Conservation (phyloP, 2,888 invertebrate species). For the Bellardia pandia region DNA sequence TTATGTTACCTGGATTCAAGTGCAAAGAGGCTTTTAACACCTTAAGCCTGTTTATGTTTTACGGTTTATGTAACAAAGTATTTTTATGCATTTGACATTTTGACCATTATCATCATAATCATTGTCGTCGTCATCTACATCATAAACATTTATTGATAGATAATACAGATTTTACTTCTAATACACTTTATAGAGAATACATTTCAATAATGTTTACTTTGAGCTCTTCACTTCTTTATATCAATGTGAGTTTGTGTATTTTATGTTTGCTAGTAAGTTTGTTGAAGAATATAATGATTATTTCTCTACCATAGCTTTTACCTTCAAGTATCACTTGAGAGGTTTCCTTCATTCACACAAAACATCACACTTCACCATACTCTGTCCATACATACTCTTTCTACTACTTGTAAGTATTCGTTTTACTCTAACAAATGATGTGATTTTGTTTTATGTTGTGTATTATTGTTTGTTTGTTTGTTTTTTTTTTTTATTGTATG, state of each 20-base stretch:
- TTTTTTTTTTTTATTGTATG: conserved; percentile 15
- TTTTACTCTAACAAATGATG: conserved; percentile 23
- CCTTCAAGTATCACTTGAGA: conserved; percentile 63
- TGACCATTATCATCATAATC: conserved; percentile 56
- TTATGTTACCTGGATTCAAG: conserved; percentile 49
- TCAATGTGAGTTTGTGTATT: conserved; percentile 6
- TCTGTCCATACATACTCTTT: background rate
- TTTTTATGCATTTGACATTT: conserved; percentile 64
- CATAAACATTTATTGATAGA: conserved; percentile 60
- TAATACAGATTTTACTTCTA: conserved; percentile 58
- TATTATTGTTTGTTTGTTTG: background rate
- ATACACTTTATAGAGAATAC: conserved; percentile 53
- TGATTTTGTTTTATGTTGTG: conserved; percentile 37
- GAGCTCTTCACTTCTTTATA: conserved; percentile 17
- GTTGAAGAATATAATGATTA: conserved; percentile 64
- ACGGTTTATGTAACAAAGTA: conserved; percentile 53
- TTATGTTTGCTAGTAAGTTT: conserved; percentile 10
- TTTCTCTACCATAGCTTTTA: conserved; percentile 54
- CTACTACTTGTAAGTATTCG: conserved; percentile 15
- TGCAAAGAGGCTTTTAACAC: conserved; percentile 68
- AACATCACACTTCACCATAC: conserved; percentile 4
- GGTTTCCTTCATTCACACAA: conserved; percentile 56
- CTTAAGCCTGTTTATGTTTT: conserved; percentile 60
- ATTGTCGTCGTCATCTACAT: conserved; percentile 17
- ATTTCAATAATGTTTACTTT: conserved; percentile 66